Percentiles rank a stretch among this genome's conserved stretches.
phyloP scores from a whole-genome alignment of 1,140 invertebrate genomes.

The Forficula auricularia region DNA sequence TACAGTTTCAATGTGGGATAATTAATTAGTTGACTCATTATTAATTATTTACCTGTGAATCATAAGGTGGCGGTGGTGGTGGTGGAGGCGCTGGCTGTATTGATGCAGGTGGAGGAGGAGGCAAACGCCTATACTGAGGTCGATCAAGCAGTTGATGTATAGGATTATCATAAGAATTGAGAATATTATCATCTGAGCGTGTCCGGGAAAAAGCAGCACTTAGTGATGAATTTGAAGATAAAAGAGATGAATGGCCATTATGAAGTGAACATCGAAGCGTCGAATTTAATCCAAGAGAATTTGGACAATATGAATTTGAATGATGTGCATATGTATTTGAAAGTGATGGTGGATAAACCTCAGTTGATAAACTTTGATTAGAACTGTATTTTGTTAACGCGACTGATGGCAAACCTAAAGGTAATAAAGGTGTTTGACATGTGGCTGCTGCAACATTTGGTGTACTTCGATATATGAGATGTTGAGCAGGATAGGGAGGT shows the following conservation, averaged over 20 bases:
- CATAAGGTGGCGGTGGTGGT: conserved; percentile 48
- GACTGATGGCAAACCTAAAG: too few species aligned
- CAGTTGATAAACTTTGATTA: conserved; percentile 17
- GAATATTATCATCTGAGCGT: conserved; percentile 58
- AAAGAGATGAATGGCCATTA: too few species aligned
- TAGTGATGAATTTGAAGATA: too few species aligned
- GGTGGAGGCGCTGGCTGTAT: conserved; percentile 35
- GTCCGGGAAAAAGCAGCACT: conserved; percentile 38
- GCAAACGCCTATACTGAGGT: conserved; percentile 40
- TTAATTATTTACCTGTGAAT: conserved; percentile 26
- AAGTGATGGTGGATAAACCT: too few species aligned
- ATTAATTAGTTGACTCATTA: too few species aligned
- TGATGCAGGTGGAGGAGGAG: conserved; percentile 38
- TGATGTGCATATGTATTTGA: too few species aligned
- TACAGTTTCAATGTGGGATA: too few species aligned
- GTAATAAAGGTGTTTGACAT: conserved; percentile 2
- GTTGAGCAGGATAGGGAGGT: conserved; percentile 34
- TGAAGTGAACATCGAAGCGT: too few species aligned
- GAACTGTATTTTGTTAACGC: conserved; percentile 20
- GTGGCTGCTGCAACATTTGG: conserved; percentile 38
- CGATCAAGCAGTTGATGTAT: conserved; percentile 24
- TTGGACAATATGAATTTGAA: too few species aligned
- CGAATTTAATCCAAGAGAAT: too few species aligned
- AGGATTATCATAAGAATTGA: conserved; percentile 36
- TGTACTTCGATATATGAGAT: conserved; percentile 56